Evolutionary conservation across 2,113 vertebrate species (phyloP).

Genomic region (Pedetes capensis): DNA sequence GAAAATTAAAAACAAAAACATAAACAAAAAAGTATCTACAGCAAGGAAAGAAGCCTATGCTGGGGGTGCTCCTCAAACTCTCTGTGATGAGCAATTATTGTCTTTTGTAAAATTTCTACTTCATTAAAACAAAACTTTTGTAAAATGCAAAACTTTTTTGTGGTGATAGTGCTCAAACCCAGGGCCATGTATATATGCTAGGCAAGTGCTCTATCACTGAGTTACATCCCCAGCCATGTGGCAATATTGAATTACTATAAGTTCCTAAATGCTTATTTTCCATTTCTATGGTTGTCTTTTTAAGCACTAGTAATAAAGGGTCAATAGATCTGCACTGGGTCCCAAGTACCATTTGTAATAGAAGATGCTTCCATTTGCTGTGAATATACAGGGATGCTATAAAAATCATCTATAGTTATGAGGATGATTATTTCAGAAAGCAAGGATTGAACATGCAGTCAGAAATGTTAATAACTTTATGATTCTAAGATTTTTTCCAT

Average conservation of each 20-base stretch:
- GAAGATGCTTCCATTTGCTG: neutral
- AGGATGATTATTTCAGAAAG: neutral
- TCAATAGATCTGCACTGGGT: neutral
- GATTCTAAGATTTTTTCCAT: neutral
- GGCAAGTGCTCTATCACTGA: neutral
- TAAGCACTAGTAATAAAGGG: neutral
- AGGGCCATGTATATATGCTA: neutral
- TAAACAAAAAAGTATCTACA: neutral
- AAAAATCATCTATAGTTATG: neutral
- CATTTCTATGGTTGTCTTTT: neutral
- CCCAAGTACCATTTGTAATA: neutral
- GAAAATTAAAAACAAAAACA: slow-evolving; percentile 56
- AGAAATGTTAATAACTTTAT: neutral
- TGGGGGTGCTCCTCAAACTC: slow-evolving; percentile 2
- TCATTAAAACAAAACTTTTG: neutral
- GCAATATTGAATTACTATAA: neutral
- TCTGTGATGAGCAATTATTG: neutral
- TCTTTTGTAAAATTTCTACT: neutral
- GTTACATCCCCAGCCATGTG: neutral
- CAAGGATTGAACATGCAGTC: neutral
- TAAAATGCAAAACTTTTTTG: neutral
- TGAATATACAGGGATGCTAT: neutral
- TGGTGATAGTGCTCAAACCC: neutral
- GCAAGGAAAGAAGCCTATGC: neutral
- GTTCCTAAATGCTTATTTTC: slow-evolving; percentile 1